Evolutionary conservation across 2,888 invertebrate genomes (phyloP), one percentile per base, ranked within the genome.

Genomic region (Aromia moschata): DNA sequence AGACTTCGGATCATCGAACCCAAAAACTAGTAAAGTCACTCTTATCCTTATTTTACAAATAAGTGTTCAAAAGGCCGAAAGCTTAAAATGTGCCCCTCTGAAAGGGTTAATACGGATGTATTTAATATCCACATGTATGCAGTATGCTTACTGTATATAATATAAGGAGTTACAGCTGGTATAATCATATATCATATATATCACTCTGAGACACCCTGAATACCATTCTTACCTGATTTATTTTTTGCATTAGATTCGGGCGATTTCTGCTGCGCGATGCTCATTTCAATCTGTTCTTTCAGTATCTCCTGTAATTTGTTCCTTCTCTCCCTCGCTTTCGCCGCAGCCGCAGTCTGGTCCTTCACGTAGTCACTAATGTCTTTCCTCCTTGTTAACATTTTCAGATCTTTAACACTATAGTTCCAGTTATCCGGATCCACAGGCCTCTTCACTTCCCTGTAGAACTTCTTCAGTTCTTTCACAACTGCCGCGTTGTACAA

Each of bases 401-500:
- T 56, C 16, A 77, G 43, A 9, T 60, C 62, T 31, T 69, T 60
- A 9, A 76, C 56, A 10, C 67, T 68, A 40, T 70, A 70, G 47
- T 74, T 67, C 77, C 77, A 77, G 10, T 30, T 12, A 16, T 62
- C 56, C 4, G 71, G 65, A 58, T 68, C 65, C 9, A 57, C 37
- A 1, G 58, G 47, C 16, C 62, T 45, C 25, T 55, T 64, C 2
- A 73, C 66, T 12, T 56, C 43, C 1, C 61, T 37, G 49, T 74
- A 76, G 49, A 75, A 71, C n/a, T 65, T 45, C 38, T 73, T 73
- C 41, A 77, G 55, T 51, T 73, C 62, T 4, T 60, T 63, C 5
- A 76, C 66, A 10, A 72, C 46, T 1, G 59, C 31, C 56, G 67
- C 65, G 43, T 73, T 63, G 49, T 74, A 77, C 10, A 69, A 15